Percentiles rank a stretch among this genome's conserved stretches.
phyloP scores from a whole-genome alignment of 2,888 invertebrate species.

The Sturmia bella region DNA sequence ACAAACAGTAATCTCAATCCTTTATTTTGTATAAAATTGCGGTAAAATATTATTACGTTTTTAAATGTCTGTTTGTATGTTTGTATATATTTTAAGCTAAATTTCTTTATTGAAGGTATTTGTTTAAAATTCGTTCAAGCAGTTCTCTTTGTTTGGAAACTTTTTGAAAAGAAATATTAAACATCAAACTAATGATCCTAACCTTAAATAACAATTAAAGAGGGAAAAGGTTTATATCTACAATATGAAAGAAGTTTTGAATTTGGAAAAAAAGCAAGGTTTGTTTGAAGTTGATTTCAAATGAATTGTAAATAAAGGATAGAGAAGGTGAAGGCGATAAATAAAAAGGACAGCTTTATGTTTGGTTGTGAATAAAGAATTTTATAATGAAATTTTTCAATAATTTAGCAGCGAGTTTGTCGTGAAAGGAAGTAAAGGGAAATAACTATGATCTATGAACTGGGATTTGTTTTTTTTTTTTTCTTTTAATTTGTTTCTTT shows the following conservation, averaged over 20 bases:
- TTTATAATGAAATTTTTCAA: slow-evolving; percentile 60
- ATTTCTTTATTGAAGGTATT: slow-evolving; percentile 38
- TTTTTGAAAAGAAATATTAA: not conserved
- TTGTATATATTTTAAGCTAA: slow-evolving; percentile 48
- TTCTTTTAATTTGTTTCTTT: slow-evolving; percentile 34
- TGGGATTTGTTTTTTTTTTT: slow-evolving; percentile 18
- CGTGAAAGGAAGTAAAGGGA: slow-evolving; percentile 47
- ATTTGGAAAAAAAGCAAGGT: slow-evolving; percentile 25
- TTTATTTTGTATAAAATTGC: slow-evolving; percentile 50
- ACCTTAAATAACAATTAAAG: slow-evolving; percentile 57
- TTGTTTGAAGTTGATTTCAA: slow-evolving; percentile 9
- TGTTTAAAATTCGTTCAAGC: slow-evolving; percentile 23
- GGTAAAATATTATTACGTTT: slow-evolving; percentile 41
- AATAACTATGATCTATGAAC: slow-evolving; percentile 54
- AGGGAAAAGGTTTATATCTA: slow-evolving; percentile 43
- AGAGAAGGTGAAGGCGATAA: not conserved
- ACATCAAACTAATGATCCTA: slow-evolving; percentile 27
- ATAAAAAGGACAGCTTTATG: slow-evolving; percentile 2
- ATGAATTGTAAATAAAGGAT: slow-evolving; percentile 12
- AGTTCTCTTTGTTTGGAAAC: not conserved
- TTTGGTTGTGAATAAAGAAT: slow-evolving; percentile 12
- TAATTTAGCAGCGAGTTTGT: slow-evolving; percentile 66
- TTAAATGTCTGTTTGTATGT: slow-evolving; percentile 1
- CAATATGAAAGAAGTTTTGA: not conserved
- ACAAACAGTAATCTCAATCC: slow-evolving; percentile 69